Evolutionary conservation across 2,113 vertebrate species (phyloP).

Genomic region (Solea senegalensis): DNA sequence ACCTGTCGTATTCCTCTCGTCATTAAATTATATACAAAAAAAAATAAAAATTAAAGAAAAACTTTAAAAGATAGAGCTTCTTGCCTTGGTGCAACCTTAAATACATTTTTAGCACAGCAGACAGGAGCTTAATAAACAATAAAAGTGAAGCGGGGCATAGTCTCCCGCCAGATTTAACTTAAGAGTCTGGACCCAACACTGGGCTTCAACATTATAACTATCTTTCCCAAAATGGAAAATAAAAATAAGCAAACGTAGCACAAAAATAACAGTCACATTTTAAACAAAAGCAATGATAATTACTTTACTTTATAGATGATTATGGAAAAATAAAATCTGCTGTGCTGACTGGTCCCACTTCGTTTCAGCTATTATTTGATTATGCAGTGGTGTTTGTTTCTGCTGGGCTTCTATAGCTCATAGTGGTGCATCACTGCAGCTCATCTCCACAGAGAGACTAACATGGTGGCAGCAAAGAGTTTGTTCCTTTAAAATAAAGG

Average conservation of each 20-base stretch:
- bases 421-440: too few relatives aligned
- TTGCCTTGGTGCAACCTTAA: conserved; percentile 26
- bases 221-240: conserved; percentile 75
- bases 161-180: not conserved
- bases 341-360: conserved; percentile 72
- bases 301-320: conserved; percentile 43
- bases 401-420: too few relatives aligned
- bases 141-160: conserved; percentile 6
- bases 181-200: conserved; percentile 57
- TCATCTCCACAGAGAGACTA: too few relatives aligned
- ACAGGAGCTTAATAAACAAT: not conserved
- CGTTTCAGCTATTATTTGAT: conserved; percentile 8
- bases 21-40: not conserved
- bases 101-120: conserved; percentile 14
- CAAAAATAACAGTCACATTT: conserved; percentile 40
- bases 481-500: too few relatives aligned
- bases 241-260: conserved; percentile 47
- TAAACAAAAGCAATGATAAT: conserved; percentile 37
- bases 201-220: conserved; percentile 58
- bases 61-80: too few relatives aligned
- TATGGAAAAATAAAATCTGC: conserved; percentile 49
- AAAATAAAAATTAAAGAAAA: too few relatives aligned
- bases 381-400: conserved; percentile 12
- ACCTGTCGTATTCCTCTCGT: not conserved
- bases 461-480: too few relatives aligned